Percentiles rank a stretch among this genome's conserved stretches.
Conservation (phyloP, 2,797 vertebrate genomes). For the Petrocephalus sullivani region DNA sequence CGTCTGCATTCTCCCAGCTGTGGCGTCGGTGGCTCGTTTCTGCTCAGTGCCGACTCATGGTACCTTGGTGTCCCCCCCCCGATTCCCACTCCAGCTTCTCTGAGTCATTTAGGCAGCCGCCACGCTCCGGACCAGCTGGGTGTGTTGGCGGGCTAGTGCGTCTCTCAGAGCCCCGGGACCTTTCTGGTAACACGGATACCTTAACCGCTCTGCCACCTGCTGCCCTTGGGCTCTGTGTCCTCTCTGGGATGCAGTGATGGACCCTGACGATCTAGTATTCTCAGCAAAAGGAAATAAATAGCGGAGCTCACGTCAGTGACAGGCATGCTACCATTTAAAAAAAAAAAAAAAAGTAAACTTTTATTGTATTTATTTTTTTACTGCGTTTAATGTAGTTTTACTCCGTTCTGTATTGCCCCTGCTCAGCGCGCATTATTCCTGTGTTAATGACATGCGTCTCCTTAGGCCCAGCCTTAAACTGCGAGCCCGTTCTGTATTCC, state of each 20-base stretch:
- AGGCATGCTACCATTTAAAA: background rate
- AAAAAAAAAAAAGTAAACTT: background rate
- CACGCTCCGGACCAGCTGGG: background rate
- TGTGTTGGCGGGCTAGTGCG: background rate
- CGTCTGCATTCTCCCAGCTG: background rate
- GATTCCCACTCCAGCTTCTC: background rate
- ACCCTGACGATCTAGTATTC: background rate
- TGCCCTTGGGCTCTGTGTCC: background rate
- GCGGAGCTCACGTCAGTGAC: background rate
- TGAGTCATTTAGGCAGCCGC: background rate
- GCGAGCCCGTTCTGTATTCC: background rate
- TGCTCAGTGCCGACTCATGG: background rate
- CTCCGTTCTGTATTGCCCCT: background rate
- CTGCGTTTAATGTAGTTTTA: background rate
- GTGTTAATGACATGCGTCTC: background rate
- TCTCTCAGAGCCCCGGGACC: background rate
- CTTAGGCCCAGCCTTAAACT: background rate
- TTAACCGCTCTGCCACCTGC: background rate
- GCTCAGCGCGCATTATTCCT: background rate
- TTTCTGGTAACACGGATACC: background rate
- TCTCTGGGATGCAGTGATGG: background rate
- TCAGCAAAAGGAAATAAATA: background rate
- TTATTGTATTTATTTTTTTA: conserved; percentile 3
- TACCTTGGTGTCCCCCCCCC: background rate
- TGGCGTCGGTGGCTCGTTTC: background rate